Base-by-base conservation (phyloP, 1,140 invertebrate genomes). In the Drosophila serrata region DNA sequence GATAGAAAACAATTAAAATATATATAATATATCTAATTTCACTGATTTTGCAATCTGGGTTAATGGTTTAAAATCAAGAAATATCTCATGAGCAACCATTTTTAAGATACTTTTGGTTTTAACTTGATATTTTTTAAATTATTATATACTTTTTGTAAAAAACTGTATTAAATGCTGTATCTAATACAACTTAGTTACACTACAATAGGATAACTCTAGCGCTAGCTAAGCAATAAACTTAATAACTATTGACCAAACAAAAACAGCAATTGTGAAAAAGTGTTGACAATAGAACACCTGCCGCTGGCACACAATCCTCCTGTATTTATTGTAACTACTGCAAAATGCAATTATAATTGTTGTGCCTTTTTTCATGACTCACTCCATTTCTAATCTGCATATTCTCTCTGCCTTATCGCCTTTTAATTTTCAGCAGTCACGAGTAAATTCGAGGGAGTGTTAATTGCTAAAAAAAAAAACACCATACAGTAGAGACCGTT, bases 381-480 rank as follows among this genome's bases (percentile, higher is more conserved):
- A 60, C 37, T 49, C 55, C n/a, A n/a, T 59, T 63, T 43, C 51
- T 60, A 46, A 81, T 65, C 42, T 39, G 6, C 3, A 35, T 48
- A 53, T 13, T 35, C 48, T 24, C 24, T 61, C 51, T 61, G 31
- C 31, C 56, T 77, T 60, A 77, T 72, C 33, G 39, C 17, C n/a
- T 37, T 69, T 42, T 43, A 35, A 56, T 56, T 56, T 35, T 69
- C 33, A 24, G 3, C 63, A 70, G 68, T 57, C 40, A 33, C 64
- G 17, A 69, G 24, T 53, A n/a, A 56, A 45, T 35, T 43, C 12
- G n/a, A 65, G 49, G 31, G 22, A 45, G 37, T 48, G 60, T 55
- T 17, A 43, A 42, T 45, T 40, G 31, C 48, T 29, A 39, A 15
- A 55, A 15, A 12, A 19, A 19, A 12, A 31, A 29, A n/a, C n/a